A percentile compares a stretch with the other conserved stretches of the same genome.
Conservation (phyloP, 2,113 vertebrate species). For the Sarotherodon lohbergeri region DNA sequence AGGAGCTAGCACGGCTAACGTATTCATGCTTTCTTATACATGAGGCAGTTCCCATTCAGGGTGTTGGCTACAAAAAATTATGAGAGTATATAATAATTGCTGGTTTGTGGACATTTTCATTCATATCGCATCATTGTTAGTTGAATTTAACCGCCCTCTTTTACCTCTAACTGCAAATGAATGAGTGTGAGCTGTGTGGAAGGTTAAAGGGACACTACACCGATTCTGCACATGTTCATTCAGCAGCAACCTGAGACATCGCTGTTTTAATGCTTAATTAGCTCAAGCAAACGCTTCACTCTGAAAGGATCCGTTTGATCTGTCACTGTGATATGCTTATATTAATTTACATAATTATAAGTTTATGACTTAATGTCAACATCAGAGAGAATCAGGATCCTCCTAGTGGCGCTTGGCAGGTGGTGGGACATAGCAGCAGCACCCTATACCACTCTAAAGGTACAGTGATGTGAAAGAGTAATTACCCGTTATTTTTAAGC, state of each 20-base stretch:
- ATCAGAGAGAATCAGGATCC: neutral
- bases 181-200: slow-evolving; percentile 7
- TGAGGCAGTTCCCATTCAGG: neutral
- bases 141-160: fast-evolving
- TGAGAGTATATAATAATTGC: fast-evolving
- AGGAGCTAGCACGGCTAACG: slow-evolving; percentile 13
- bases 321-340: neutral
- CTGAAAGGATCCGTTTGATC: neutral
- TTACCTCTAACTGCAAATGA: neutral
- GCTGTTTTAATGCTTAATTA: neutral
- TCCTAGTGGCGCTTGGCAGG: neutral
- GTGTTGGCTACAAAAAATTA: fast-evolving
- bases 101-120: neutral
- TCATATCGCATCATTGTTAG: fast-evolving
- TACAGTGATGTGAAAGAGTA: neutral
- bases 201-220: slow-evolving; percentile 38
- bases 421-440: neutral
- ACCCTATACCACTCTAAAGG: neutral
- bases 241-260: neutral
- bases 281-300: neutral
- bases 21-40: neutral
- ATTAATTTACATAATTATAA: neutral
- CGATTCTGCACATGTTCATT: neutral
- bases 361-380: neutral
- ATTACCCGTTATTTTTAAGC: neutral